Evolutionary conservation across 2,797 vertebrate species (phyloP).

Genomic region (Falco rusticolus): DNA sequence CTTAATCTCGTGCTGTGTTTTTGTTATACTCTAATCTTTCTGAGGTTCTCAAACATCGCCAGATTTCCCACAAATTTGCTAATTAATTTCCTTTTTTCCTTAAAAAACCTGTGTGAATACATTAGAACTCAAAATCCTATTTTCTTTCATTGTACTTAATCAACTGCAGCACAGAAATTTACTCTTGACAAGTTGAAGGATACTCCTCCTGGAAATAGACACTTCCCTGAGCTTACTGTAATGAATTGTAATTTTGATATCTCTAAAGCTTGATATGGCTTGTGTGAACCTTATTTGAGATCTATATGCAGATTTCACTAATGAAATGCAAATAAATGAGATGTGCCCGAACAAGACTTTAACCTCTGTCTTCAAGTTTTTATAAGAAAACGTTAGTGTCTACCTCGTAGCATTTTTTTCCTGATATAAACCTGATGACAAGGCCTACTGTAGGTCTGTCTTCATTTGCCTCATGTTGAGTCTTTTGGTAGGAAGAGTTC

Average conservation of each 20-base stretch:
- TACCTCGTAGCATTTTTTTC: neutral
- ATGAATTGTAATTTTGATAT: neutral
- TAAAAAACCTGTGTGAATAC: neutral
- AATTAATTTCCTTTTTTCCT: neutral
- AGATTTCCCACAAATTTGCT: neutral
- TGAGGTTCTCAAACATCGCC: neutral
- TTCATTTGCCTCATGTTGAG: neutral
- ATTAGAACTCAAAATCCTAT: neutral
- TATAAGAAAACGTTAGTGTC: neutral
- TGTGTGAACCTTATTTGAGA: neutral
- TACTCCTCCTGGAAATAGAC: neutral
- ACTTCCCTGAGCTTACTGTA: neutral
- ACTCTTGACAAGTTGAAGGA: neutral
- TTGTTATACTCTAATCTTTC: neutral
- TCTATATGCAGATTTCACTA: neutral
- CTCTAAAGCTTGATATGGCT: neutral
- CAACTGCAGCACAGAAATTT: neutral
- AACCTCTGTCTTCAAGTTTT: neutral
- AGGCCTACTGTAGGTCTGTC: neutral
- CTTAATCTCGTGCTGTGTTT: neutral
- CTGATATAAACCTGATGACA: neutral
- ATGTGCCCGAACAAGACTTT: neutral
- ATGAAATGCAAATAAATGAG: neutral
- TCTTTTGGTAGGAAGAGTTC: neutral
- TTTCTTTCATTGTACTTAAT: neutral